Conservation (phyloP, 2,797 vertebrate genomes). For the Urosaurus nigricauda region DNA sequence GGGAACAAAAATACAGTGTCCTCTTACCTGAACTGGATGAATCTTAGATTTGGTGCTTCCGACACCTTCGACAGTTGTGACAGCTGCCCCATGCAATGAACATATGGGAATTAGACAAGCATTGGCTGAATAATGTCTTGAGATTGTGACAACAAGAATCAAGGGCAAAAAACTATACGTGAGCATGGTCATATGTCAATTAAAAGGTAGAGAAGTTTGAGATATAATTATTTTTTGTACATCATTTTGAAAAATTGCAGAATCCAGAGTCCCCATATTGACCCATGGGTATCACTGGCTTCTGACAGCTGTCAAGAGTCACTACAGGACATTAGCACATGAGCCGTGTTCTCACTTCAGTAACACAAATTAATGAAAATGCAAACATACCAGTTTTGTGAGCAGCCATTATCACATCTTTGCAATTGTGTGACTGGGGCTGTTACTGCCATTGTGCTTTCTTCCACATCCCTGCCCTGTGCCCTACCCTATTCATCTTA, state of each 20-base stretch:
- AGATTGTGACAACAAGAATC: not conserved
- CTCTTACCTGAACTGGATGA: constrained; percentile 86
- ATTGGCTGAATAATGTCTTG: constrained; percentile 83
- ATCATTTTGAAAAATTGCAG: not conserved
- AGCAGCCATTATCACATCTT: too few relatives aligned
- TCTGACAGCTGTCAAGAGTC: not conserved
- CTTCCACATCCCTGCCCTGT: too few relatives aligned
- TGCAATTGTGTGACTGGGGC: too few relatives aligned
- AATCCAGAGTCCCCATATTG: not conserved
- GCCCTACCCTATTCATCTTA: too few relatives aligned
- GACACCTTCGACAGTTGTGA: constrained; percentile 89
- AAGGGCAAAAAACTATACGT: not conserved
- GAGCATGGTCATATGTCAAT: not conserved
- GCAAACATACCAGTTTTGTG: too few relatives aligned
- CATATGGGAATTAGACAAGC: constrained; percentile 87
- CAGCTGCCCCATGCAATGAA: constrained; percentile 82
- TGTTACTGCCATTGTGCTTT: too few relatives aligned
- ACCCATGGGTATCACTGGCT: not conserved
- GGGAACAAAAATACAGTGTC: too few relatives aligned
- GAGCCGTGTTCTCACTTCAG: too few relatives aligned
- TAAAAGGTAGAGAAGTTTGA: not conserved
- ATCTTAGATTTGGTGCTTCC: constrained; percentile 85
- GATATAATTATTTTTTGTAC: not conserved
- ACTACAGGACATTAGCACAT: too few relatives aligned
- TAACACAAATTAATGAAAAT: too few relatives aligned